Conservation (phyloP, 35 echinoderm and acorn worm genomes). For the Ophioderma brevispina region DNA sequence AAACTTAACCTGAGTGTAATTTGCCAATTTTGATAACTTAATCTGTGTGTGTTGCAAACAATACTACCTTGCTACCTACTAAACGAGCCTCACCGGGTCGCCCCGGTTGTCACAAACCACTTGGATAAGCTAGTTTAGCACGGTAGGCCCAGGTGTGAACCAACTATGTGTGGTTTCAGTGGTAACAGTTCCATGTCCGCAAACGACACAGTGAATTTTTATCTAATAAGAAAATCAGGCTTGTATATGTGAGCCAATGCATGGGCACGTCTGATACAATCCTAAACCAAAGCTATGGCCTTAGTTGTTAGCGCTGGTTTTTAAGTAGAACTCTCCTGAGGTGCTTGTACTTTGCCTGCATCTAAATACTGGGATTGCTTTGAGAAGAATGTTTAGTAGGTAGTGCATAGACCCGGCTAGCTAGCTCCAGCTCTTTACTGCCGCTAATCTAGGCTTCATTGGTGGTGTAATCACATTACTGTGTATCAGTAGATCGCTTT, state of each 20-base stretch:
- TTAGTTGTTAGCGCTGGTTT: constrained; percentile 1
- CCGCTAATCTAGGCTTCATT: no score
- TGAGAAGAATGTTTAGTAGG: no score
- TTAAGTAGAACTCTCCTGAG: not conserved
- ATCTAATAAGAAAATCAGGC: not conserved
- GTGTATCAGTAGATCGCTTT: no score
- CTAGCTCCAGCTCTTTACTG: no score
- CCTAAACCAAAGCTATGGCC: not conserved
- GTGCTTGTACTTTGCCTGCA: not conserved
- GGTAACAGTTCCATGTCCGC: not conserved
- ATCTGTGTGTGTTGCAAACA: not conserved
- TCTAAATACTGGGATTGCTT: not conserved
- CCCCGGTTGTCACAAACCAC: no score
- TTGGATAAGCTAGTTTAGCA: no score
- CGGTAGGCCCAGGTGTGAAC: no score
- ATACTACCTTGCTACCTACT: not conserved
- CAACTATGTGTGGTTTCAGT: not conserved
- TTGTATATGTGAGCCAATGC: not conserved
- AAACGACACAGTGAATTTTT: not conserved
- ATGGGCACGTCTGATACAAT: not conserved
- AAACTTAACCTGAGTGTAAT: not conserved
- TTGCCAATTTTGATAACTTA: not conserved
- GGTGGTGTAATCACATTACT: no score
- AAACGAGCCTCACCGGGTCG: not conserved
- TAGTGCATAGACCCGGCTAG: no score